A percentile compares a stretch with the other conserved stretches of the same genome.
These are phyloP conservation scores for Psylliodes chrysocephalus DNA, from an alignment of 2,888 invertebrate species.

Conservation along the genomic window DNA sequence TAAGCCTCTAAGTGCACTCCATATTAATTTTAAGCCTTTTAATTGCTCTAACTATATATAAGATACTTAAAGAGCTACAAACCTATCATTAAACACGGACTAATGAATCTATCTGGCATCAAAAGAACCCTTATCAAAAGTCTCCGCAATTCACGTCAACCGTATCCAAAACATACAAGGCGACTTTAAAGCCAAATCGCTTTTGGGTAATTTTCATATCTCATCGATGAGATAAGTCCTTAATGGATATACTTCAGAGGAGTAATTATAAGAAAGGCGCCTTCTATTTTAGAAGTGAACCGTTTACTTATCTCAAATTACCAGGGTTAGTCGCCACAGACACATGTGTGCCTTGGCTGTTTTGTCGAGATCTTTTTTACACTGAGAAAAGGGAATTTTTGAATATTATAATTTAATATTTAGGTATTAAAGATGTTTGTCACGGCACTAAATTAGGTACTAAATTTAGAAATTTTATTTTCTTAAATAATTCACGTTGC, in stretches of 20 bases:
- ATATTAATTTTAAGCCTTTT: constrained; percentile 7
- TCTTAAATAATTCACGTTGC: too few species aligned
- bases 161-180: constrained; percentile 26
- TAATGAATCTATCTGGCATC: constrained; percentile 25
- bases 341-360: constrained; percentile 36
- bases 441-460: too few species aligned
- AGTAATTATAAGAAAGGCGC: constrained; percentile 44
- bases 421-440: too few species aligned
- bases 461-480: too few species aligned
- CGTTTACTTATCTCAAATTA: constrained; percentile 44
- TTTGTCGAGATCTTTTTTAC: constrained; percentile 23
- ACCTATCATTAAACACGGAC: constrained; percentile 15
- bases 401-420: too few species aligned
- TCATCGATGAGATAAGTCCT: constrained; percentile 35
- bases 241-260: constrained; percentile 40
- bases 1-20: not conserved
- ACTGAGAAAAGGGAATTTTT: constrained; percentile 9
- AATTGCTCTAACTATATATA: constrained; percentile 11
- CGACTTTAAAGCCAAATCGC: constrained; percentile 28
- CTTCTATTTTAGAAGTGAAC: constrained; percentile 43
- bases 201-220: constrained; percentile 34
- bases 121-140: constrained; percentile 32
- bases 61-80: constrained; percentile 14
- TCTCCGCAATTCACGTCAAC: constrained; percentile 20
- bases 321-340: constrained; percentile 36